Evolutionary conservation across 2,113 vertebrate species (phyloP).

Genomic region (Mirza zaza): DNA sequence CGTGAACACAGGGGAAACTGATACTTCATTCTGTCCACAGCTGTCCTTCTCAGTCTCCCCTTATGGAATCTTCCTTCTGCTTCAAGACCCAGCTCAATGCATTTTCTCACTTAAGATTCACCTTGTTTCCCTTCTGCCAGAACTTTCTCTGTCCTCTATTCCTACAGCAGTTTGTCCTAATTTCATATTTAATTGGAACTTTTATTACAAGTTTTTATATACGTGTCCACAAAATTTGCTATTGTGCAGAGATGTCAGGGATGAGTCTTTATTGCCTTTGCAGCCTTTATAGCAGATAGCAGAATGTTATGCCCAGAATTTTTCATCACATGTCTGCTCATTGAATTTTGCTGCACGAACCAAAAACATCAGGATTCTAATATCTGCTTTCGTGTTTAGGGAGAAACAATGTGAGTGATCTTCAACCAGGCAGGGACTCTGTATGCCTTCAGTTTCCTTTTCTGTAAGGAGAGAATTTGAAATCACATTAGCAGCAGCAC

Average conservation of each 20-base stretch:
- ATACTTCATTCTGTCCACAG: too few species aligned
- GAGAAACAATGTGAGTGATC: background rate
- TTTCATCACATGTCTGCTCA: background rate
- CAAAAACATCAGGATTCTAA: background rate
- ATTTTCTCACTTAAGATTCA: background rate
- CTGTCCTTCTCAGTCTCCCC: too few species aligned
- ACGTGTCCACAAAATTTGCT: too few species aligned
- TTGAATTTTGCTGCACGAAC: background rate
- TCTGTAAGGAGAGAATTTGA: background rate
- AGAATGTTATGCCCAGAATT: fast-evolving
- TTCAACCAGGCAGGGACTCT: too few species aligned
- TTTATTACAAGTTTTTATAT: background rate
- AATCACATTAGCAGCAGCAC: background rate
- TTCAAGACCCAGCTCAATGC: background rate
- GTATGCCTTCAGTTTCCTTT: background rate
- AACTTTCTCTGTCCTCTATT: background rate
- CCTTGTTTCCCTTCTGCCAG: background rate
- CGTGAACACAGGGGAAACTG: background rate
- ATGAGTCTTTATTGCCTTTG: background rate
- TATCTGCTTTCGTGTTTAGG: fast-evolving
- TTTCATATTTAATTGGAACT: background rate
- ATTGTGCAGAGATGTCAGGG: background rate
- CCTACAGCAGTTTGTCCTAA: fast-evolving
- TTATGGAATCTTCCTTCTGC: background rate
- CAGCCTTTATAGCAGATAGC: background rate